Evolutionary conservation across 2,888 invertebrate genomes (phyloP), one percentile per base, ranked within the genome.

Genomic region (Himalopsyche anomala): DNA sequence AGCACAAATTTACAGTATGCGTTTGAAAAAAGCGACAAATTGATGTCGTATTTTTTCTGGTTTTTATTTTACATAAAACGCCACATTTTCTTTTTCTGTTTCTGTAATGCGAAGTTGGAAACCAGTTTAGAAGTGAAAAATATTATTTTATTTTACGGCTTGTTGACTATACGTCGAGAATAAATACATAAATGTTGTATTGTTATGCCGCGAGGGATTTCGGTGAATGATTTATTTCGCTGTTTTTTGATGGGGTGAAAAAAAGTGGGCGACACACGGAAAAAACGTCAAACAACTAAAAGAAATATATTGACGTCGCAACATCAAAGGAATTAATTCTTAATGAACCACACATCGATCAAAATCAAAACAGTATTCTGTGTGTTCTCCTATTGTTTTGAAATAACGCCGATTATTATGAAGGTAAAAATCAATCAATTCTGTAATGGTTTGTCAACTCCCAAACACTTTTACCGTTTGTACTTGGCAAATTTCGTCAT

Each of bases 161-260:
- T 69, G n/a, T 69, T 28, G 69, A 69, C 28, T 19, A 11, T 19
- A n/a, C n/a, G 56, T 19, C 19, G 69, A 11, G 69, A 69, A 69
- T 69, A 69, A 69, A 69, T 36, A 74, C 36, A 74, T 74, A 74
- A 74, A 36, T 74, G 74, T 38, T 74, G 36, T 38, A 74, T 74
- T 74, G 36, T 74, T 12, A 74, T 74, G 38, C 36, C 36, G 36
- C 38, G 15, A 74, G 74, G 36, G 28, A 1, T 74, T 74, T 74
- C 38, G n/a, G 19, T 28, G 74, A 74, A 74, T 36, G 74, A 74
- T 74, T 74, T 74, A 74, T 74, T 74, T 74, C 15, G 4, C 62
- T 36, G 36, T 74, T 74, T 62, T 74, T 19, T 28, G 62, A 19
- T 62, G 62, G 28, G 28, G 19, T 19, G 9, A 11, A 1, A 28